Conservation (phyloP, 2,888 invertebrate genomes). For the Synanthedon andrenaeformis region DNA sequence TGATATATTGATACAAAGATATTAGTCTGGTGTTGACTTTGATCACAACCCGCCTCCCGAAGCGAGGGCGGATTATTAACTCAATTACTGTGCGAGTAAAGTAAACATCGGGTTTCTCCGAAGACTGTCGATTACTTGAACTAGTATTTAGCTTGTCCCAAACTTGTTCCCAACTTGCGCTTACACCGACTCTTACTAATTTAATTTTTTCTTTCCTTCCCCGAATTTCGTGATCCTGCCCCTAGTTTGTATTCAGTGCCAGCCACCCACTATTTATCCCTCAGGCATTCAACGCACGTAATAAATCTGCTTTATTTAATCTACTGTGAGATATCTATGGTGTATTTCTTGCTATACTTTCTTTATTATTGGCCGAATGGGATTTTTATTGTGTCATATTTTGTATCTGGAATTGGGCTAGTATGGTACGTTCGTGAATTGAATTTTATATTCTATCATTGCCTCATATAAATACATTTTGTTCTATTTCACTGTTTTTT, state of each 20-base stretch:
- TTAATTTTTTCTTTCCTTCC: constrained; percentile 20
- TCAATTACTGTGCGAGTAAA: too few relatives aligned
- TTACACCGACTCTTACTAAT: constrained; percentile 15
- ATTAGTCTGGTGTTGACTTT: too few relatives aligned
- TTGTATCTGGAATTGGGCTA: constrained; percentile 5
- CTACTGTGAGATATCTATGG: constrained; percentile 40
- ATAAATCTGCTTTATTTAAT: constrained; percentile 60
- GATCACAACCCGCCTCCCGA: too few relatives aligned
- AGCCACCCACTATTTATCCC: constrained; percentile 35
- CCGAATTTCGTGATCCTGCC: constrained; percentile 11
- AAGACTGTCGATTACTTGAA: constrained; percentile 2
- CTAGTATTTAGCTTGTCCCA: constrained; percentile 4
- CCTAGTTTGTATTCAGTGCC: constrained; percentile 33
- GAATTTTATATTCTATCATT: not conserved
- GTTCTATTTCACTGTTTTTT: too few relatives aligned
- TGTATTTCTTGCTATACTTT: constrained; percentile 12
- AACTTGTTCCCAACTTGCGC: constrained; percentile 1
- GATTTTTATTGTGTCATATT: constrained; percentile 18
- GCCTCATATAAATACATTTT: too few relatives aligned
- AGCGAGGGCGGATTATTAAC: too few relatives aligned
- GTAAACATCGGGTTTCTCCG: not conserved
- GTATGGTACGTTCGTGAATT: constrained; percentile 1
- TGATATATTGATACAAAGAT: too few relatives aligned
- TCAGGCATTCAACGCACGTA: constrained; percentile 45
- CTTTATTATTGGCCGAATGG: constrained; percentile 20